Evolutionary conservation across 1,140 invertebrate species (phyloP).

Genomic region (Coelopa frigida): DNA sequence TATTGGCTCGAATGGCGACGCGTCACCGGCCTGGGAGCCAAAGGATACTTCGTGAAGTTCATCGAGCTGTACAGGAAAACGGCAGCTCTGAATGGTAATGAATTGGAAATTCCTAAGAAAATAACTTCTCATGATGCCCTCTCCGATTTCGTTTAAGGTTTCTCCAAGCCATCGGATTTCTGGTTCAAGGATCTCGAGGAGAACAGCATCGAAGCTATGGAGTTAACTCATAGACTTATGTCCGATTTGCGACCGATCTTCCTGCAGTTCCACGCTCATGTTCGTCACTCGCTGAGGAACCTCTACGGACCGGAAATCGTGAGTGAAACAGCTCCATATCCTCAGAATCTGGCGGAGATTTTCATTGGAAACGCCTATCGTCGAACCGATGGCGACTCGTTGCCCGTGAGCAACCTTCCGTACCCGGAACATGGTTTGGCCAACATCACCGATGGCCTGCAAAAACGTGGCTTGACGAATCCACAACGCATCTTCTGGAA

Average conservation of each 20-base stretch:
- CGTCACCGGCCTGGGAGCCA: slow-evolving; percentile 19
- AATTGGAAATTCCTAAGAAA: too few species aligned
- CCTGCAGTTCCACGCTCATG: slow-evolving; percentile 37
- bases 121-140: not conserved
- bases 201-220: slow-evolving; percentile 14
- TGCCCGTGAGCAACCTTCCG: slow-evolving; percentile 22
- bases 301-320: slow-evolving; percentile 26
- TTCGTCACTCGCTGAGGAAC: slow-evolving; percentile 24
- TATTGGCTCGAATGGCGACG: slow-evolving; percentile 39
- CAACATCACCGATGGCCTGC: slow-evolving; percentile 29
- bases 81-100: slow-evolving; percentile 29
- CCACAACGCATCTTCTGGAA: slow-evolving; percentile 32
- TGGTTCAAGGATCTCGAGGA: slow-evolving; percentile 32
- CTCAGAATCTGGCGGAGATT: slow-evolving; percentile 34
- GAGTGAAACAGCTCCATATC: slow-evolving; percentile 23
- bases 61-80: slow-evolving; percentile 36
- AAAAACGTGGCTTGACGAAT: slow-evolving; percentile 23
- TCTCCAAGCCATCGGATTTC: slow-evolving; percentile 23
- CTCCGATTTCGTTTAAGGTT: slow-evolving; percentile 9
- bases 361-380: slow-evolving; percentile 35
- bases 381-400: slow-evolving; percentile 17
- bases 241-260: slow-evolving; percentile 23
- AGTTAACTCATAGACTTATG: slow-evolving; percentile 23
- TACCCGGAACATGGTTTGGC: slow-evolving; percentile 15
- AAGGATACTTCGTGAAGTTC: slow-evolving; percentile 24